Conservation (phyloP, 2,888 invertebrate species). For the Drosophila kambysellisi region DNA sequence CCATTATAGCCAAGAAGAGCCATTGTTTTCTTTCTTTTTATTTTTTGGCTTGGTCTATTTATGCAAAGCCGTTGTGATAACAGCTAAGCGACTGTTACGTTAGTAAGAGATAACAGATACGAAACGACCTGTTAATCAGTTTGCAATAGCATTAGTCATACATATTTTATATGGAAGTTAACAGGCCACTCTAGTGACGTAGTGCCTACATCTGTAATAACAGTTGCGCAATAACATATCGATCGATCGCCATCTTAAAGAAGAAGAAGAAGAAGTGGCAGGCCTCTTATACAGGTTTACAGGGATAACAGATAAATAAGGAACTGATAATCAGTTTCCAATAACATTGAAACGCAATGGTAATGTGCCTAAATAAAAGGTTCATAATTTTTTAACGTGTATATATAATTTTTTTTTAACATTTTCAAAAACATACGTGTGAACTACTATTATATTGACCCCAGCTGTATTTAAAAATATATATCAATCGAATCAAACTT, state of each 20-base stretch:
- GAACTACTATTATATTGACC: background rate
- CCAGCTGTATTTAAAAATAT: background rate
- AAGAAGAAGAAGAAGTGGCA: background rate
- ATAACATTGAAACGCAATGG: no score
- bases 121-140: slow-evolving; percentile 43
- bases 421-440: background rate
- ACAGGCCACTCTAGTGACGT: no score
- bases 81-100: slow-evolving; percentile 13
- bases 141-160: slow-evolving; percentile 9
- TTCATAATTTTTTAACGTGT: background rate
- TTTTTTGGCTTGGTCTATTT: slow-evolving; percentile 38
- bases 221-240: no score
- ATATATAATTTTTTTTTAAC: background rate
- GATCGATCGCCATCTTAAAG: background rate
- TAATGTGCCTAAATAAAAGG: background rate
- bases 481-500: slow-evolving; percentile 37
- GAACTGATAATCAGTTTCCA: no score
- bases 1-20: slow-evolving; percentile 36
- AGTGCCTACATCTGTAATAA: no score
- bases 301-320: no score
- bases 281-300: no score
- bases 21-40: slow-evolving; percentile 9
- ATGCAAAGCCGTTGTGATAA: slow-evolving; percentile 41
- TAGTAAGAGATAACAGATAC: slow-evolving; percentile 19
- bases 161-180: background rate